A percentile compares a stretch with the other conserved stretches of the same genome.
Evolutionary conservation across 1,140 invertebrate genomes (phyloP).

Genomic region (Drosophila paulistorum): DNA sequence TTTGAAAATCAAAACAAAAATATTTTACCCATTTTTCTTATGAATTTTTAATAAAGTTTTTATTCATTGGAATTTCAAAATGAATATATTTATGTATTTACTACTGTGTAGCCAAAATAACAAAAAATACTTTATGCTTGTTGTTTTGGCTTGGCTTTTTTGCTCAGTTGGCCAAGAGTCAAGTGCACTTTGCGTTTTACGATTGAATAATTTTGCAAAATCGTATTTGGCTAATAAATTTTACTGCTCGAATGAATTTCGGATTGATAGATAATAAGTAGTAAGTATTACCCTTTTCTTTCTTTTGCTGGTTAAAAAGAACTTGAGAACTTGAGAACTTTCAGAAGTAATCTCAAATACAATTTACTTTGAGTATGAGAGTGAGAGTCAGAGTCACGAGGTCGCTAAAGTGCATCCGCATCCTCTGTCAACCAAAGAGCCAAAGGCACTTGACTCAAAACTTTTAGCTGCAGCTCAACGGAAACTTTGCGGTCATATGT

Average conservation of each 20-base stretch:
- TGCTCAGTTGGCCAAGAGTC: constrained; percentile 2
- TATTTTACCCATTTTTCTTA: background rate
- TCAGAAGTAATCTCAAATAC: constrained; percentile 68
- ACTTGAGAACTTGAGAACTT: constrained; percentile 36
- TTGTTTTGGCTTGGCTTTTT: constrained; percentile 14
- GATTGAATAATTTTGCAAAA: constrained; percentile 36
- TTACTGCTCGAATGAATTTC: constrained; percentile 33
- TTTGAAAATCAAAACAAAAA: background rate
- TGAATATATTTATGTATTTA: background rate
- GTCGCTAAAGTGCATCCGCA: constrained; percentile 59
- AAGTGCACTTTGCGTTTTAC: constrained; percentile 43
- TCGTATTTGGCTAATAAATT: constrained; percentile 49
- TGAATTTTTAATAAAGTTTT: constrained; percentile 21
- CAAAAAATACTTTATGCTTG: constrained; percentile 25
- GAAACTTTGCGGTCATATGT: constrained; percentile 10
- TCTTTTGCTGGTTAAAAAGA: constrained; percentile 2
- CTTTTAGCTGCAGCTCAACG: constrained; percentile 34
- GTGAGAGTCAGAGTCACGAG: constrained; percentile 11
- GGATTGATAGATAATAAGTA: constrained; percentile 2
- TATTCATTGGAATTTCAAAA: constrained; percentile 28
- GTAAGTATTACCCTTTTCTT: background rate
- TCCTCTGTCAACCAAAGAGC: constrained; percentile 20
- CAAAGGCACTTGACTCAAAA: constrained; percentile 47
- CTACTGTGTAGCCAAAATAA: constrained; percentile 27
- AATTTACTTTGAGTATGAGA: constrained; percentile 38